Conservation (phyloP, 2,113 vertebrate species). For the Neotoma lepida region DNA sequence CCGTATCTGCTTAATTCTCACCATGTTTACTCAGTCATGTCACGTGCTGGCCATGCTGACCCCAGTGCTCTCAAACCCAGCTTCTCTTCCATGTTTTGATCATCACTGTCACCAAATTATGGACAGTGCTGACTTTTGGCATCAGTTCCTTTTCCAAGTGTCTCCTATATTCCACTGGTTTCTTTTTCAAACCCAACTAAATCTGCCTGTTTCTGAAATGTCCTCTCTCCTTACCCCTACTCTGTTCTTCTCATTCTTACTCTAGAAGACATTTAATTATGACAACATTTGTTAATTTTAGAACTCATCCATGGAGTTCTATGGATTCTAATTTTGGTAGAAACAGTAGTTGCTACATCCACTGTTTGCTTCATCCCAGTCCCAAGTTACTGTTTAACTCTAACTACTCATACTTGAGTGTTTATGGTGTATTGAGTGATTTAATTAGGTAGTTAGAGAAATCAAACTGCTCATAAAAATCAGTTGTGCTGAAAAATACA, state of each 20-base stretch:
- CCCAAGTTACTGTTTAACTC: not conserved
- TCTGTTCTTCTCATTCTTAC: not conserved
- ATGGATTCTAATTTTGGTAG: not conserved
- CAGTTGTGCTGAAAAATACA: not conserved
- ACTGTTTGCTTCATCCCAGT: not conserved
- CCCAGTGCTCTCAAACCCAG: not conserved
- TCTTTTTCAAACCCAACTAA: not conserved
- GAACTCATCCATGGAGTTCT: not conserved
- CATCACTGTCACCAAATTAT: not conserved
- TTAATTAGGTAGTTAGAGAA: not conserved
- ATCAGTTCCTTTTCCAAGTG: not conserved
- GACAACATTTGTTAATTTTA: not conserved
- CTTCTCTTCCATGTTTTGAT: not conserved
- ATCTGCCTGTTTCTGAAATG: not conserved
- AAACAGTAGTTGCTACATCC: not conserved
- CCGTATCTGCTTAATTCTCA: not conserved
- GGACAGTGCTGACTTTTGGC: not conserved
- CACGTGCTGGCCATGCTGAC: not conserved
- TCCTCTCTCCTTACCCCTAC: not conserved
- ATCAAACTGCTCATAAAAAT: conserved; percentile 4
- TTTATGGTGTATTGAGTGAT: not conserved
- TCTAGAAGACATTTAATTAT: not conserved
- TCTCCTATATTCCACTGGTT: not conserved
- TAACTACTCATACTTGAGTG: not conserved
- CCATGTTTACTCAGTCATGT: not conserved